Base-by-base conservation (phyloP, 2,888 invertebrate species). In the Pomacea canaliculata region DNA sequence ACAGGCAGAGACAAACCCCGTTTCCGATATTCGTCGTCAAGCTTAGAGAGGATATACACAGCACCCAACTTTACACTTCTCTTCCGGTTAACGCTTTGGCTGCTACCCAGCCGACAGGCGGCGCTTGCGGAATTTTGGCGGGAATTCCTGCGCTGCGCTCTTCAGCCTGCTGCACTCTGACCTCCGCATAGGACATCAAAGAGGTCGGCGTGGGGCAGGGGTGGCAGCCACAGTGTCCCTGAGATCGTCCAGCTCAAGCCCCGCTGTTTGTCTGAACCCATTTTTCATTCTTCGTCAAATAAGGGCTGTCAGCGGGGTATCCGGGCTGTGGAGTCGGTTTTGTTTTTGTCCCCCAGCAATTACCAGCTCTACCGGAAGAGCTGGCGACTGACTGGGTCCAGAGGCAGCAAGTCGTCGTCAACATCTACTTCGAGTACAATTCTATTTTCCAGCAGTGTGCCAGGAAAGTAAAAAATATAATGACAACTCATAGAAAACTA, bases 141-240 rank as follows among this genome's bases (percentile, higher is more conserved):
- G 48, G 68, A 68, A 68, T 68, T 68, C 68, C 68, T 68, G 23
- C 48, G 68, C 68, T 68, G 68, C 68, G n/a, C 37, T 68, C 27
- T n/a, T 46, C 37, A 19, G 68, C 68, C 19, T 37, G 68, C 68
- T 68, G 68, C 68, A 27, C 68, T 37, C 48, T 68, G 68, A 68
- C 27, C 68, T 5, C 68, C 19, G 68, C 48, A n/a, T 37, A n/a
- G 12, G 37, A 46, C 68, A 46, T 68, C 68, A 68, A 68, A 68
- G 68, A 13, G 27, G 27, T n/a, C 68, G 68, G 68, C 5, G 68
- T 19, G 27, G 68, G 68, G 68, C 48, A 37, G 68, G 68, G 68
- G 37, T 46, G 68, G 37, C 48, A 68, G 68, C 68, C n/a, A 63
- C 12, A 10, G 10, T 19, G 63, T 63, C 63, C 63, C 23, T 16